These are phyloP conservation scores for Apodemus sylvaticus DNA, from an alignment of 2,113 vertebrate species.

Conservation along the genomic window DNA sequence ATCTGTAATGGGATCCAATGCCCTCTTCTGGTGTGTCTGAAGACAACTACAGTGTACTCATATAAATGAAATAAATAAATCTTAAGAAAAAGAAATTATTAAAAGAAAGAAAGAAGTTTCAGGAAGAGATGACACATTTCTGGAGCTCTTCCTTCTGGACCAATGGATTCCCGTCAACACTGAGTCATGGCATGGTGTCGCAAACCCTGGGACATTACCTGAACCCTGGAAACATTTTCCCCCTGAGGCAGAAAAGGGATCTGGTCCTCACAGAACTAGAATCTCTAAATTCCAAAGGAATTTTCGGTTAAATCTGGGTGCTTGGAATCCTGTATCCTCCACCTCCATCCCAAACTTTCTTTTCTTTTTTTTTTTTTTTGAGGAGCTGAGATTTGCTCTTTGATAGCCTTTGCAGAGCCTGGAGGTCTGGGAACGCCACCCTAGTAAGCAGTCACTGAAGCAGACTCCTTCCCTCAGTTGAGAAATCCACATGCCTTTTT, in stretches of 20 bases:
- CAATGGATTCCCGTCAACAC: accelerated
- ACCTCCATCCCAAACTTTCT: not conserved
- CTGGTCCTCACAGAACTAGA: not conserved
- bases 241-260: not conserved
- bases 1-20: no score
- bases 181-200: accelerated
- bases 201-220: not conserved
- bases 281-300: not conserved
- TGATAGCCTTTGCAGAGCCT: not conserved
- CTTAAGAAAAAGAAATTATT: no score
- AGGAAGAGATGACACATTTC: not conserved
- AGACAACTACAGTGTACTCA: no score
- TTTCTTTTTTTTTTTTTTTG: not conserved
- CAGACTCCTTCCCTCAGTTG: not conserved
- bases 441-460: not conserved
- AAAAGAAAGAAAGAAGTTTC: no score
- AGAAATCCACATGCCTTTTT: slow-evolving; percentile 9
- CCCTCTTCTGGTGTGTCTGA: no score
- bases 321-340: not conserved
- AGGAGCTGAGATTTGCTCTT: not conserved
- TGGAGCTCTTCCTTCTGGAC: no score
- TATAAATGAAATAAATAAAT: no score
- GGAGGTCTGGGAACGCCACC: not conserved
- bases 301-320: not conserved
- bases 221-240: not conserved